Percentiles rank a stretch among this genome's conserved stretches.
Conservation (phyloP, 2,113 vertebrate genomes). For the Tragelaphus scriptus region DNA sequence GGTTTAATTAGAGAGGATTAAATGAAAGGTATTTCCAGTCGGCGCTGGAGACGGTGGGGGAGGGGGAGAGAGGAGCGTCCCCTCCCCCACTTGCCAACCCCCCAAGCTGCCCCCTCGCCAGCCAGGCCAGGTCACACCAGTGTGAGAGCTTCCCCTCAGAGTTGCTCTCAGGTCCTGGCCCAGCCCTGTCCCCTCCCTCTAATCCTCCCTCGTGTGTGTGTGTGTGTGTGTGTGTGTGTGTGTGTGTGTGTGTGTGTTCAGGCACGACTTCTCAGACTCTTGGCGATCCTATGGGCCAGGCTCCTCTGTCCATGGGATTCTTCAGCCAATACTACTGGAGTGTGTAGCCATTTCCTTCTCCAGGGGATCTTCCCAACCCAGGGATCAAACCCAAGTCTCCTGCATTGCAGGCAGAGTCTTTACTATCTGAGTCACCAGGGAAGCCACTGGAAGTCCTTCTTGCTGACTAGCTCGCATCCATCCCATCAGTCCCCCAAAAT, state of each 20-base stretch:
- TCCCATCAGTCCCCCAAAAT: neutral
- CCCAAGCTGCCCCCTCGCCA: neutral
- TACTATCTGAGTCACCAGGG: neutral
- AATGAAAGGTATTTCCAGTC: neutral
- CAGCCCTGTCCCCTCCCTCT: neutral
- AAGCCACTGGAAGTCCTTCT: neutral
- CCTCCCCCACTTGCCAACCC: neutral
- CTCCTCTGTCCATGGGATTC: neutral
- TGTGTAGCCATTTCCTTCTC: neutral
- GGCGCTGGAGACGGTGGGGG: neutral
- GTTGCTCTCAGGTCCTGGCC: neutral
- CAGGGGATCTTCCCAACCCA: neutral
- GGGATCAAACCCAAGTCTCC: neutral
- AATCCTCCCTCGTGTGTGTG: neutral
- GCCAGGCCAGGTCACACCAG: neutral
- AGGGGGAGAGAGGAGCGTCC: neutral
- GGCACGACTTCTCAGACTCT: neutral
- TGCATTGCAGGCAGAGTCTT: neutral
- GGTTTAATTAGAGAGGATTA: conserved; percentile 12
- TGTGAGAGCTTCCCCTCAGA: neutral
- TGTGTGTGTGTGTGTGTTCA: neutral
- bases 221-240: neutral
- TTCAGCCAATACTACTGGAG: neutral
- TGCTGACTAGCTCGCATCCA: neutral
- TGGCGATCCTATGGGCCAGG: neutral